Conservation (phyloP, 2,888 invertebrate genomes). For the Crossocerus cetratus region DNA sequence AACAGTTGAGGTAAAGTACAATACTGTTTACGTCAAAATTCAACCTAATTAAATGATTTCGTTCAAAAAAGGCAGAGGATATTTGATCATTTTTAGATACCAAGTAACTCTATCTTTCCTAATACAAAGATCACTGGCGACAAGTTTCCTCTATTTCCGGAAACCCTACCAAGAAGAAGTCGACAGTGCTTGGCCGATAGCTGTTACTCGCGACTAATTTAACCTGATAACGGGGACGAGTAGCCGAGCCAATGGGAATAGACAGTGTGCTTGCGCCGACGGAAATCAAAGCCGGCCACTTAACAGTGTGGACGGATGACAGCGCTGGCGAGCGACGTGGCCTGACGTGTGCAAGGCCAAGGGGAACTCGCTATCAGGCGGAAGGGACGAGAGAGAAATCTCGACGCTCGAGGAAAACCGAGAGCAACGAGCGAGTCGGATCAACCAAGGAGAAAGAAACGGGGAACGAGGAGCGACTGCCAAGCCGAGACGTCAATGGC, state of each 20-base stretch:
- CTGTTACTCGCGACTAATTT: slow-evolving; percentile 60
- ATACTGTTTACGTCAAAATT: too few species aligned
- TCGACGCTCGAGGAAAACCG: slow-evolving; percentile 5
- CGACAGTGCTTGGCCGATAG: slow-evolving; percentile 47
- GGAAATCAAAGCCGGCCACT: slow-evolving; percentile 73
- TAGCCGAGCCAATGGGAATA: slow-evolving; percentile 68
- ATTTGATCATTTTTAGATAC: too few species aligned
- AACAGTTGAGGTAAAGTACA: too few species aligned
- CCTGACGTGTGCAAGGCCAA: neutral
- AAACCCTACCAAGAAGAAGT: too few species aligned
- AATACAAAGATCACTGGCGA: too few species aligned
- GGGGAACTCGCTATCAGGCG: neutral
- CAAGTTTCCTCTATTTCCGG: too few species aligned
- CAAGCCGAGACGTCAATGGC: neutral
- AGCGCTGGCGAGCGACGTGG: slow-evolving; percentile 33
- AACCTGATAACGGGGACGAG: slow-evolving; percentile 59
- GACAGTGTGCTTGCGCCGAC: slow-evolving; percentile 68
- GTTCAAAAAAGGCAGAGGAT: too few species aligned
- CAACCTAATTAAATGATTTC: too few species aligned
- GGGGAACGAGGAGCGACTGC: neutral
- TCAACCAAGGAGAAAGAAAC: neutral
- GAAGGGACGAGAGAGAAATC: neutral
- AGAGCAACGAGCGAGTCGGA: neutral
- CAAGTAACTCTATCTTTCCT: too few species aligned
- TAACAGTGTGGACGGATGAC: slow-evolving; percentile 69